Evolutionary conservation across 2,113 vertebrate genomes (phyloP), one percentile per base, ranked within the genome.

Genomic region (Sylvilagus bachmani): DNA sequence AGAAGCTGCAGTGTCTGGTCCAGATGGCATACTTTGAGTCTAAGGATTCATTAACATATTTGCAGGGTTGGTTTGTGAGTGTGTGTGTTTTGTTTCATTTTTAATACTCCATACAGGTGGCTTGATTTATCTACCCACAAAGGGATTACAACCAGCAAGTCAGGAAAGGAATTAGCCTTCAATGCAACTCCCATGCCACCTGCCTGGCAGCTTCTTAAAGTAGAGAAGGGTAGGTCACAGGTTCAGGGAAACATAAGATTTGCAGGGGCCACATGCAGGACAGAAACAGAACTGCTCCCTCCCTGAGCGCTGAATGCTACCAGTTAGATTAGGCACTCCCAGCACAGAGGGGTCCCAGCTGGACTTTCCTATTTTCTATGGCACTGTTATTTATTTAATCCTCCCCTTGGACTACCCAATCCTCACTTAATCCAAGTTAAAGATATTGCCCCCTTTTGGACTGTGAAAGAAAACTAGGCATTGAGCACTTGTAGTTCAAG

Each of bases 1-100:
- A 84, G 97, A 94, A 90, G 75, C 70, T 80, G 12, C 5, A 31
- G 92, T 78, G 27, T 97, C 89, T 93, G 81, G 64, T 70, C 81
- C 53, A 80, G 89, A 86, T 95, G 83, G 94, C 14, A 33, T 83
- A 78, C 16, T 93, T 19, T 64, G 75, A 95, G 38, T 93, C 86
- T 74, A 67, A 80, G 95, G 74, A 84, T 13, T 80, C 51, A 96
- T 85, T 51, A 91, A 93, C 36, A 73, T 38, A 96, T 90, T n/a
- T 67, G 36, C 1, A 97, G 44, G 7, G 53, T 69, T 78, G 67
- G 31, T 53, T 29, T 70, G 62, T 73, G 11, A 22, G 19, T 16
- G 27, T 81, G 31, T 85, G 61, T 33, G 51, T 84, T 33, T 58
- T 83, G 38, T 93, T 94, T 85, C 22, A 33, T 62, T 92, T 95